These are phyloP conservation scores for Scaptodrosophila lebanonensis DNA, from an alignment of 1,140 invertebrate species.

Conservation along the genomic window DNA sequence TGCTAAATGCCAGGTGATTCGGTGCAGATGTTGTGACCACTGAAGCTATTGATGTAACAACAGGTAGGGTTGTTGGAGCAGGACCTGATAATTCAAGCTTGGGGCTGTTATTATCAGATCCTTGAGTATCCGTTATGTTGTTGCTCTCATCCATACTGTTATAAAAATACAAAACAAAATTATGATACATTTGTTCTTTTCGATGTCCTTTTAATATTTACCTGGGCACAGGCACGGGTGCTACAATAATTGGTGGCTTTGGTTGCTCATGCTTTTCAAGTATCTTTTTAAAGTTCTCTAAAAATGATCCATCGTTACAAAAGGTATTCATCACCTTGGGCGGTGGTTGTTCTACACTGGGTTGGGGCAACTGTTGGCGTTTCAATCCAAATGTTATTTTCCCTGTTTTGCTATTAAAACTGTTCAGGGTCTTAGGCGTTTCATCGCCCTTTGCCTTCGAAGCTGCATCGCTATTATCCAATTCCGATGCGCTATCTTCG, in stretches of 20 bases:
- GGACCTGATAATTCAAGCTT: slow-evolving; percentile 39
- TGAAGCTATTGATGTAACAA: slow-evolving; percentile 37
- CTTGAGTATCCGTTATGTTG: slow-evolving; percentile 24
- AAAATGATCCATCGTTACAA: slow-evolving; percentile 86
- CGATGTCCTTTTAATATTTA: not conserved
- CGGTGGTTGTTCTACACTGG: slow-evolving; percentile 58
- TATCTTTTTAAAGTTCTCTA: slow-evolving; percentile 86
- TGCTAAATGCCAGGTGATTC: slow-evolving; percentile 54
- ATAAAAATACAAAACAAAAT: not conserved
- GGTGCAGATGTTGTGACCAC: slow-evolving; percentile 47
- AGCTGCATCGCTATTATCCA: slow-evolving; percentile 10
- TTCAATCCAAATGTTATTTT: slow-evolving; percentile 66
- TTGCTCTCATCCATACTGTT: slow-evolving; percentile 41
- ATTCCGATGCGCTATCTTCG: slow-evolving; percentile 23
- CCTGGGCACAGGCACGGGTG: slow-evolving; percentile 29
- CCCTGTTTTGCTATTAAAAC: slow-evolving; percentile 65
- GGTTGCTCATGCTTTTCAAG: slow-evolving; percentile 78
- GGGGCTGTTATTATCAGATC: slow-evolving; percentile 24
- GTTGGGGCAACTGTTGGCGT: slow-evolving; percentile 51
- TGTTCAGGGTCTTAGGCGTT: slow-evolving; percentile 46
- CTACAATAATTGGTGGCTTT: slow-evolving; percentile 64
- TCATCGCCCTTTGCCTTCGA: slow-evolving; percentile 36
- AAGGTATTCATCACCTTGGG: slow-evolving; percentile 80
- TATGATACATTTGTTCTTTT: not conserved
- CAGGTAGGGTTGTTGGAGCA: slow-evolving; percentile 22